Percentiles rank a stretch among this genome's conserved stretches.
phyloP scores from a whole-genome alignment of 2,888 invertebrate genomes.

The Eristalinus sepulchralis region DNA sequence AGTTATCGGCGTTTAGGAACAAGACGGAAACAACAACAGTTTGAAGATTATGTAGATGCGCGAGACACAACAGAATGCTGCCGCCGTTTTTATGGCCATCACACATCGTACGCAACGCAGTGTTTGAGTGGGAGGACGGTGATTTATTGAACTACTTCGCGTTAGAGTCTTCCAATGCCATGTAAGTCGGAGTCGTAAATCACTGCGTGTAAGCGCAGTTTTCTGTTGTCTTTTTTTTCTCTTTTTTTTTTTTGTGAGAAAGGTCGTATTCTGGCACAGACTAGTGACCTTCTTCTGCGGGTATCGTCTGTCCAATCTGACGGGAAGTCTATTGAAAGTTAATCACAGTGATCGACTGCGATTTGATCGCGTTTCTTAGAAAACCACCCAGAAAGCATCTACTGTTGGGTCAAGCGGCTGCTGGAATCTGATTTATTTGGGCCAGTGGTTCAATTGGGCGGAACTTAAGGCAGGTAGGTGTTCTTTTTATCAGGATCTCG shows the following conservation, averaged over 20 bases:
- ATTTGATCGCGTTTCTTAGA: slow-evolving; percentile 20
- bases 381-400: slow-evolving; percentile 31
- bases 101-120: slow-evolving; percentile 17
- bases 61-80: slow-evolving; percentile 16
- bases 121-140: slow-evolving; percentile 42
- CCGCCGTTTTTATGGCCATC: background rate
- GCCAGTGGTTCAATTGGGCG: background rate
- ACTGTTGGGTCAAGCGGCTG: background rate
- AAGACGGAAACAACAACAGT: background rate
- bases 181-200: slow-evolving; percentile 34
- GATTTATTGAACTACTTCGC: slow-evolving; percentile 55
- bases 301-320: background rate
- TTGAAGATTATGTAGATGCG: slow-evolving; percentile 47
- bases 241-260: background rate
- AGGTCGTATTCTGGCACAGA: background rate
- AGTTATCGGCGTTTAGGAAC: background rate
- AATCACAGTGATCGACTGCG: slow-evolving; percentile 16
- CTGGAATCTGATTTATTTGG: slow-evolving; percentile 29
- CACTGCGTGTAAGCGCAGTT: background rate
- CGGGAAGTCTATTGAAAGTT: slow-evolving; percentile 7
- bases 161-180: slow-evolving; percentile 20
- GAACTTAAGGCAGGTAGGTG: background rate
- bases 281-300: background rate
- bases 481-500: background rate
- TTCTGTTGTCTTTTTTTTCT: background rate